phyloP scores from a whole-genome alignment of 2,113 vertebrate genomes.

The Eidolon helvum region DNA sequence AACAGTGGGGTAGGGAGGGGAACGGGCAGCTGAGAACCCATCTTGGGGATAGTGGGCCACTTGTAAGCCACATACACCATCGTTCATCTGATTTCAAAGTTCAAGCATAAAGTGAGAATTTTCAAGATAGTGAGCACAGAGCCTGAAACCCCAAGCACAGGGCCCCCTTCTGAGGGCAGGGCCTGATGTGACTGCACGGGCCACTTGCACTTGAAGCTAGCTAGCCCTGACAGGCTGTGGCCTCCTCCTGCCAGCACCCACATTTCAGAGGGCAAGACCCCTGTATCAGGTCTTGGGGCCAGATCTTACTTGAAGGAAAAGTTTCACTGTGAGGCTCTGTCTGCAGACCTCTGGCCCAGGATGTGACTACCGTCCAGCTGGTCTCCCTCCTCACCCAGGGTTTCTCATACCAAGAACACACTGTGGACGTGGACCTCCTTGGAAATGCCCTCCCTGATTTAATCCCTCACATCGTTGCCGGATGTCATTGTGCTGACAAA shows the following conservation, averaged over 20 bases:
- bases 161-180: neutral
- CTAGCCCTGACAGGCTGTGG: neutral
- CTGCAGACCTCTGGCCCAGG: neutral
- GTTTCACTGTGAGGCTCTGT: neutral
- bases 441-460: neutral
- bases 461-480: neutral
- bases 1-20: too few relatives aligned
- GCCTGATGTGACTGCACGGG: rapidly evolving
- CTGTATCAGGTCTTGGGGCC: neutral
- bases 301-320: neutral
- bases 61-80: rapidly evolving
- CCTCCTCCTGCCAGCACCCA: neutral
- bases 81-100: neutral
- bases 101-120: neutral
- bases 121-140: neutral
- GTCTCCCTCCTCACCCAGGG: neutral
- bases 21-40: neutral
- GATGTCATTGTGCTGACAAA: neutral
- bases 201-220: neutral
- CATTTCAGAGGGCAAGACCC: neutral
- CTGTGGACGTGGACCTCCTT: neutral
- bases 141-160: rapidly evolving
- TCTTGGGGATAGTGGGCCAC: neutral
- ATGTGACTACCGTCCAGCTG: neutral
- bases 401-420: neutral